Base-by-base conservation (phyloP, 2,113 vertebrate genomes). In the Columba livia region DNA sequence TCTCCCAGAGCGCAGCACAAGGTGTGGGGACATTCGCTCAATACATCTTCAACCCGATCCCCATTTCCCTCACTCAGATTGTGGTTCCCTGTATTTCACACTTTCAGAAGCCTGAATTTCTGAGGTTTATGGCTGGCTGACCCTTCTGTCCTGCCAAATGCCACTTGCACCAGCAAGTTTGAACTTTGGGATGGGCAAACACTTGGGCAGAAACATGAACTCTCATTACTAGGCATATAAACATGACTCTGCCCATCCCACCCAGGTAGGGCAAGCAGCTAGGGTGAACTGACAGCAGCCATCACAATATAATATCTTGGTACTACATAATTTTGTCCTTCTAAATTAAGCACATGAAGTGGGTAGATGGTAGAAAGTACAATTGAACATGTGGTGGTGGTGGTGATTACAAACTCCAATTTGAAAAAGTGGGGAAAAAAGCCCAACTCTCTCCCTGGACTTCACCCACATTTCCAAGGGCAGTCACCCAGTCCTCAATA, bases 211-310 rank as follows among this genome's bases (percentile, higher is more conserved):
- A 16, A 83, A 32, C 0, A 0, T 26, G 67, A 36, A 26, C 0
- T 0, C 15, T 48, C 9, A 0, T 9, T 58, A 31, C 34, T 9
- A 18, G 8, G 16, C 0, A 0, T 70, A 64, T 40, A 77, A 86
- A 54, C 1, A 2, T 2, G 16, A 26, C 50, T 25, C 15, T 44
- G 26, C 32, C 42, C 53, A 25, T 29, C 21, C 58, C 66, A 75
- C 18, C 29, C 48, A n/a, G 57, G 34, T 20, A 25, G 20, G 50
- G 26, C 89, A 65, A 94, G 57, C 24, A 65, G 61, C 14, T 6
- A 14, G 53, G 74, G 38, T 20, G 26, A 74, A 56, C 1, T 34
- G 15, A 48, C 48, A 42, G 18, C 66, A 48, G 26, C 53, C 89
- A 20, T 42, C 50, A 16, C 17, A 57, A 36, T 18, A 6, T 7